Percentiles rank a stretch among this genome's conserved stretches.
Evolutionary conservation across 2,797 vertebrate genomes (phyloP).

Genomic region (Scleropages formosus): DNA sequence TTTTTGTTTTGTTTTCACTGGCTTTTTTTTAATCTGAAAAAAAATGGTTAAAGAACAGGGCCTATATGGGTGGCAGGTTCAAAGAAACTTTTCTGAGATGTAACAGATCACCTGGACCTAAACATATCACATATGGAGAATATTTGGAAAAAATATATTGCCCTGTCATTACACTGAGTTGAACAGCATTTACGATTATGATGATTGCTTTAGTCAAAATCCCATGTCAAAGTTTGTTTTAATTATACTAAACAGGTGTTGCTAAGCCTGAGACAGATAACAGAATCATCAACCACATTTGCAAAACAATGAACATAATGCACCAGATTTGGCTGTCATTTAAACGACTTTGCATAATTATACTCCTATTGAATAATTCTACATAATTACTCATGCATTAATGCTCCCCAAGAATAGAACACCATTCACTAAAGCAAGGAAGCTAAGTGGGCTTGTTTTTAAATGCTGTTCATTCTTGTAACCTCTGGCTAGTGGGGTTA

Average conservation of each 20-base stretch:
- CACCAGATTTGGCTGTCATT: constrained; percentile 65
- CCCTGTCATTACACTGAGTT: constrained; percentile 36
- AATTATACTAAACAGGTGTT: constrained; percentile 72
- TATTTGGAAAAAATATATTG: constrained; percentile 38
- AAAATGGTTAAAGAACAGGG: no score
- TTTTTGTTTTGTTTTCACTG: no score
- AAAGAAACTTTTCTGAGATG: no score
- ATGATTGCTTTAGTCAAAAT: constrained; percentile 61
- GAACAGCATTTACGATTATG: constrained; percentile 48
- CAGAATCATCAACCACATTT: constrained; percentile 66
- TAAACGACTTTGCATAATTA: constrained; percentile 71
- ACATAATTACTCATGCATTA: constrained; percentile 67
- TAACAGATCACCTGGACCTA: constrained; percentile 17
- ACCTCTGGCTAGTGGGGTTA: constrained; percentile 50
- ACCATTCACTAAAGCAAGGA: constrained; percentile 44
- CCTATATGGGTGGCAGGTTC: no score
- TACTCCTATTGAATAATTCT: constrained; percentile 67
- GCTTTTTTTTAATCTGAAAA: no score
- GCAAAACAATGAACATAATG: constrained; percentile 71
- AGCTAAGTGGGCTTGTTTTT: constrained; percentile 44
- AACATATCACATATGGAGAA: constrained; percentile 32
- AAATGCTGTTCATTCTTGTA: constrained; percentile 54
- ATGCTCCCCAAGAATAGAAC: constrained; percentile 56
- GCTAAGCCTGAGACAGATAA: constrained; percentile 62
- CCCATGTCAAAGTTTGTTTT: constrained; percentile 67